These are phyloP conservation scores for Adela reaumurella DNA, from an alignment of 2,888 invertebrate genomes.

Conservation along the genomic window DNA sequence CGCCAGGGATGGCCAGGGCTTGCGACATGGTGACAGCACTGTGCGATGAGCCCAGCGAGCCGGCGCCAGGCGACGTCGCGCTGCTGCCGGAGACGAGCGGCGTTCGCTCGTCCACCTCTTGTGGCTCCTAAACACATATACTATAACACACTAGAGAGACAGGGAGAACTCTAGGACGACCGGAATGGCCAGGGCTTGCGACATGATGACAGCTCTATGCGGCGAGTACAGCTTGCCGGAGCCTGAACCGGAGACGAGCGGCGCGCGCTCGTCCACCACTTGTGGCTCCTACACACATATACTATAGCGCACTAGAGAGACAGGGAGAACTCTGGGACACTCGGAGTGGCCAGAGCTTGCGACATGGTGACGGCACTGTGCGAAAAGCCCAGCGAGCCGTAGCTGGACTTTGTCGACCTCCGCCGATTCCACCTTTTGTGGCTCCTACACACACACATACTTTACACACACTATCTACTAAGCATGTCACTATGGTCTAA, in stretches of 20 bases:
- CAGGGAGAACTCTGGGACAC: conserved; percentile 85
- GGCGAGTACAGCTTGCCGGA: conserved; percentile 24
- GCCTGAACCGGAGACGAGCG: conserved; percentile 54
- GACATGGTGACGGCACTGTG: conserved; percentile 60
- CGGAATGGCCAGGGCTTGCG: conserved; percentile 78
- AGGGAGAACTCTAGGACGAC: conserved; percentile 88
- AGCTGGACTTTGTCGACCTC: conserved; percentile 52
- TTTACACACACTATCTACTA: too few relatives aligned
- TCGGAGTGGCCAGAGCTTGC: conserved; percentile 81
- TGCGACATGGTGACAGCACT: conserved; percentile 64
- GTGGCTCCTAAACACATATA: not conserved
- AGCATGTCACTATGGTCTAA: too few relatives aligned
- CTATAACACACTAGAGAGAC: not conserved
- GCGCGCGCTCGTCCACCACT: conserved; percentile 28
- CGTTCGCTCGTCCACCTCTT: conserved; percentile 27
- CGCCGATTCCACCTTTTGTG: conserved; percentile 25
- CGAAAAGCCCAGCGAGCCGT: conserved; percentile 24
- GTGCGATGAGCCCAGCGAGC: conserved; percentile 15
- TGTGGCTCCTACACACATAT: not conserved
- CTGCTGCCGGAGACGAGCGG: conserved; percentile 45
- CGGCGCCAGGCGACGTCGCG: conserved; percentile 63
- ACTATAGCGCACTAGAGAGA: not conserved
- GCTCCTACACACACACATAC: not conserved
- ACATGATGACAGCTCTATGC: conserved; percentile 59
- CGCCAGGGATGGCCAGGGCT: conserved; percentile 86